Evolutionary conservation across 1,140 invertebrate genomes (phyloP).

Genomic region (Ptiloglossa arizonensis): DNA sequence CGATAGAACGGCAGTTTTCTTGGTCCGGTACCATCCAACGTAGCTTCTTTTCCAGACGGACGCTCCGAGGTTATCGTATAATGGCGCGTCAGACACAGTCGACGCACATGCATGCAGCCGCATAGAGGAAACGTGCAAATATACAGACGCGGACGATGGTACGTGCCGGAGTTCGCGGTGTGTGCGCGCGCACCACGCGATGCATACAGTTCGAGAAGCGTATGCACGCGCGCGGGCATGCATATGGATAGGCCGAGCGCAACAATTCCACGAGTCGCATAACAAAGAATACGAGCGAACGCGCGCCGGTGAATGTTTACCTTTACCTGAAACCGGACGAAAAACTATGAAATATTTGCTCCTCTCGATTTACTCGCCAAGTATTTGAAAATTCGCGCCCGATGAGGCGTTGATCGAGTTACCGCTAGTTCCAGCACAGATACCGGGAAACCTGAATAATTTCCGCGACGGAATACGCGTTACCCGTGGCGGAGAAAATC

Average conservation of each 20-base stretch:
- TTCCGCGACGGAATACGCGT: no score
- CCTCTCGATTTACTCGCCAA: no score
- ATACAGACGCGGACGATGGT: background rate
- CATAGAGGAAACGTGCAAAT: background rate
- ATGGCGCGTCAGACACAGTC: conserved; percentile 50
- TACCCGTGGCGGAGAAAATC: no score
- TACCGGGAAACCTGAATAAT: no score
- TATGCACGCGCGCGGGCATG: conserved; percentile 3
- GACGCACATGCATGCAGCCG: background rate
- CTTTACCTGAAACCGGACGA: conserved; percentile 16
- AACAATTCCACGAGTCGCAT: conserved; percentile 19
- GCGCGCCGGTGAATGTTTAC: conserved; percentile 24
- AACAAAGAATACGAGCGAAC: conserved; percentile 13
- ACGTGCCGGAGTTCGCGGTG: background rate
- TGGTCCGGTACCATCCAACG: conserved; percentile 17
- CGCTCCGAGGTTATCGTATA: conserved; percentile 60
- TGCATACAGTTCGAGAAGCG: background rate
- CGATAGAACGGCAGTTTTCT: no score
- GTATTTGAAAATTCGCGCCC: no score
- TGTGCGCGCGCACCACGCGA: background rate
- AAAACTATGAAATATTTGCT: background rate
- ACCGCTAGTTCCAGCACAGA: no score
- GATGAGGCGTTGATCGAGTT: no score
- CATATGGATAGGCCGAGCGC: conserved; percentile 22
- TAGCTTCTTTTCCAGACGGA: conserved; percentile 41